phyloP scores from a whole-genome alignment of 2,888 invertebrate genomes.

The Sphecodes monilicornis region DNA sequence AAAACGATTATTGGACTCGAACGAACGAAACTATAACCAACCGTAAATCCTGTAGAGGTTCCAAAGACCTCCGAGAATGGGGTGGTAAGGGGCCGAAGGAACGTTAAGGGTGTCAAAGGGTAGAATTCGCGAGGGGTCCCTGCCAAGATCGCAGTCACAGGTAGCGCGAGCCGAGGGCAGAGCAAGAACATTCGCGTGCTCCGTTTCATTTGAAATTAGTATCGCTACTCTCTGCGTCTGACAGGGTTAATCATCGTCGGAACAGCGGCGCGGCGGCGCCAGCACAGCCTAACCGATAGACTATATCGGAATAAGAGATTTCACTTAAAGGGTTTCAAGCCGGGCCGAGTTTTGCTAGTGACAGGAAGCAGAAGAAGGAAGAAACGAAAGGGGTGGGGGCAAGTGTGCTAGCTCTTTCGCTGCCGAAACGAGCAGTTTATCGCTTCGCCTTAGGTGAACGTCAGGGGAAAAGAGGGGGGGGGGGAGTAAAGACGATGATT shows the following conservation, averaged over 20 bases:
- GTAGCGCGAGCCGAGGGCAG: conserved; percentile 27
- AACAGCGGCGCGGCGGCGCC: conserved; percentile 60
- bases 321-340: conserved; percentile 84
- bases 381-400: conserved; percentile 56
- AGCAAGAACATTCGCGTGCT: conserved; percentile 71
- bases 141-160: conserved; percentile 15
- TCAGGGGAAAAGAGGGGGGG: conserved; percentile 1
- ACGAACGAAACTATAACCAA: neutral
- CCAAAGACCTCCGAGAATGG: neutral
- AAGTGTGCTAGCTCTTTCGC: conserved; percentile 48
- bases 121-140: neutral
- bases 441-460: conserved; percentile 34
- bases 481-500: neutral
- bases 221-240: conserved; percentile 84
- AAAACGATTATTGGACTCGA: no score
- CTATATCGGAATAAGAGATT: conserved; percentile 84
- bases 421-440: conserved; percentile 53
- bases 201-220: conserved; percentile 84
- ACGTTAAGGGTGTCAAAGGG: neutral
- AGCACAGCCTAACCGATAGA: conserved; percentile 53
- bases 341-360: conserved; percentile 84
- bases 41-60: neutral
- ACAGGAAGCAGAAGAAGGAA: conserved; percentile 76
- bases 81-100: neutral
- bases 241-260: conserved; percentile 82